Conservation (phyloP, 2,888 invertebrate genomes). For the Nomada ruficornis region DNA sequence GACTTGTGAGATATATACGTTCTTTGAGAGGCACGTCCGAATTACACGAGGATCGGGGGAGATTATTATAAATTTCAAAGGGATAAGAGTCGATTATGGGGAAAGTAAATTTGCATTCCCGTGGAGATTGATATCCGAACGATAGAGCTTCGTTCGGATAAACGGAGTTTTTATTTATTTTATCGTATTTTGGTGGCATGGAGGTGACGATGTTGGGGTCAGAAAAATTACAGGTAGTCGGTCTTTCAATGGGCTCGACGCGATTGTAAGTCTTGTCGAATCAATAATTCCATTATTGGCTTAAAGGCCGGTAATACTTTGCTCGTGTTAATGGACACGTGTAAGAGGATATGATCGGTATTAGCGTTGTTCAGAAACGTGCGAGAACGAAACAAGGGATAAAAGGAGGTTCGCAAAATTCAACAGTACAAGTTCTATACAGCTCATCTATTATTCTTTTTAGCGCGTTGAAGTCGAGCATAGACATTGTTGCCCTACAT, state of each 20-base stretch:
- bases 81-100: constrained; percentile 39
- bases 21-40: constrained; percentile 50
- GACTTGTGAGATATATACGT: constrained; percentile 12
- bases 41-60: constrained; percentile 42
- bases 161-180: background rate
- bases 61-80: constrained; percentile 49
- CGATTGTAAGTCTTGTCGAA: constrained; percentile 18
- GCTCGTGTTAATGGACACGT: too few relatives aligned
- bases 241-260: background rate
- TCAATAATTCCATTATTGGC: background rate
- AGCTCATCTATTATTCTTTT: too few relatives aligned
- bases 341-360: too few relatives aligned
- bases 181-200: too few relatives aligned
- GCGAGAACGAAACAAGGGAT: too few relatives aligned
- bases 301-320: background rate
- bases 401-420: too few relatives aligned
- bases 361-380: too few relatives aligned
- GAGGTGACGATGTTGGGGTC: too few relatives aligned
- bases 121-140: constrained; percentile 24
- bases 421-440: too few relatives aligned
- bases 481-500: too few relatives aligned
- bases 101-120: background rate
- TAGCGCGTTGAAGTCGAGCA: too few relatives aligned
- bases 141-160: background rate
- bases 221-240: background rate